Base-by-base conservation (phyloP, 2,797 vertebrate genomes). In the Lindbergichthys nudifrons region DNA sequence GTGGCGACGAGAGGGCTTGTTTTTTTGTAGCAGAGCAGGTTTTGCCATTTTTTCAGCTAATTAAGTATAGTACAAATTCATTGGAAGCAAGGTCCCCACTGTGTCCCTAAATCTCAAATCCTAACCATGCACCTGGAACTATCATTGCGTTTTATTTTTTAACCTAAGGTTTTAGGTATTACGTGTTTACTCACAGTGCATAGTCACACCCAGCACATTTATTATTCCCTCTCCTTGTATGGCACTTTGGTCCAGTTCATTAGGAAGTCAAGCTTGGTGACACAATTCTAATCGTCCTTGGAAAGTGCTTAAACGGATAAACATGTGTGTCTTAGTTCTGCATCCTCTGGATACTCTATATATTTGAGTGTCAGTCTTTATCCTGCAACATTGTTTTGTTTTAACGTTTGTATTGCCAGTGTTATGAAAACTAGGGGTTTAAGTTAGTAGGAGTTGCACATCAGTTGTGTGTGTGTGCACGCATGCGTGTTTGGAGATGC, bases 101-200 rank as follows among this genome's bases (percentile, higher is more conserved):
- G 65, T 45, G 67, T 71, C 51, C 45, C 41, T 52, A 61, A 58
- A 60, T 72, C 16, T 76, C 41, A 48, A 56, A 70, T 21, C 10
- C 61, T 70, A 26, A 52, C 26, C 41, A 10, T 60, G 59, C 48
- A 78, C 76, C 41, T 82, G 68, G 56, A 69, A 56, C 26, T 66
- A 65, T 75, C 50, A 60, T 32, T 41, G 26, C 4, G 63, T 60
- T 76, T 52, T 68, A 64, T 46, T 71, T 82, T 73, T 73, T 65
- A 60, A 68, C 66, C 77, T 80, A 81, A 73, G 30, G 30, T 47
- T 81, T 68, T 68, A 46, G 41, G 41, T 32, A 52, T 62, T 81
- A 65, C 66, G 54, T 58, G 48, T 42, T 65, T 67, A n/a, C n/a
- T 59, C 72, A 7, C 21, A 1, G 62, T 16, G 39, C 45, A 75